phyloP scores from a whole-genome alignment of 2,888 invertebrate genomes.

The Cheilosia soror region DNA sequence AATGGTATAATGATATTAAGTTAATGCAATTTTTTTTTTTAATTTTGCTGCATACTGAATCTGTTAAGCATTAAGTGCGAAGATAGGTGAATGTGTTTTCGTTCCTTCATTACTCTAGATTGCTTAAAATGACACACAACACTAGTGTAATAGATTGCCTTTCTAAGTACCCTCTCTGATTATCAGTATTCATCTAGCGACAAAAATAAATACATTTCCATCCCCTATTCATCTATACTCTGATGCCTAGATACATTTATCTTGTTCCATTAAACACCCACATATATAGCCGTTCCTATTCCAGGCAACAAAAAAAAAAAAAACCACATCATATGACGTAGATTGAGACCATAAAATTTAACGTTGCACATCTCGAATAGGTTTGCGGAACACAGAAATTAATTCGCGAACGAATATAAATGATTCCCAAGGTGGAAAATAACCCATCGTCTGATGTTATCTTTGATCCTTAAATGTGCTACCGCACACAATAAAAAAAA shows the following conservation, averaged over 20 bases:
- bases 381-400: conserved; percentile 72
- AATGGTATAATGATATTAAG: too few species aligned
- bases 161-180: too few species aligned
- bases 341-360: conserved; percentile 48
- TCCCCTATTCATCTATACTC: background rate
- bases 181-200: too few species aligned
- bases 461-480: conserved; percentile 75
- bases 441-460: conserved; percentile 68
- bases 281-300: background rate
- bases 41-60: too few species aligned
- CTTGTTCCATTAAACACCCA: conserved; percentile 1
- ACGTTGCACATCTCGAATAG: conserved; percentile 62
- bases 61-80: too few species aligned
- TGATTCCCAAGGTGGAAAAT: conserved; percentile 75
- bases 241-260: background rate
- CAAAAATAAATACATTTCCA: too few species aligned
- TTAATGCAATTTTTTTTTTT: too few species aligned
- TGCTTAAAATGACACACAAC: too few species aligned
- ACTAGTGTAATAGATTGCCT: too few species aligned
- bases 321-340: conserved; percentile 10
- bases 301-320: conserved; percentile 14
- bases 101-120: too few species aligned
- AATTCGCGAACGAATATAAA: conserved; percentile 75
- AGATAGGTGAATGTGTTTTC: too few species aligned
- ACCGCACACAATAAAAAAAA: conserved; percentile 73